Percentiles rank a stretch among this genome's conserved stretches.
Evolutionary conservation across 2,888 invertebrate genomes (phyloP).

Genomic region (Allolobophora icterica): DNA sequence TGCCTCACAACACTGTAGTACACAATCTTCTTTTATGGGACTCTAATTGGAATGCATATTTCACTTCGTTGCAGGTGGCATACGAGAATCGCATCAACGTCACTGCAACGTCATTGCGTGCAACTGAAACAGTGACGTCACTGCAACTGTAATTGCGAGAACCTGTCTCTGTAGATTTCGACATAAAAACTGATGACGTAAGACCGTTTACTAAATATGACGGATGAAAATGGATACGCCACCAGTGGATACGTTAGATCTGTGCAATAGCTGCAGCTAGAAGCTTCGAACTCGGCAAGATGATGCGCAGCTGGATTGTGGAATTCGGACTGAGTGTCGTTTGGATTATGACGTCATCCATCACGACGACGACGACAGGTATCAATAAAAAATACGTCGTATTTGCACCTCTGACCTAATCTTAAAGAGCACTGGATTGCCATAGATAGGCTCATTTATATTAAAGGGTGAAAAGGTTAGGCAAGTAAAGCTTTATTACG

Average conservation of each 20-base stretch:
- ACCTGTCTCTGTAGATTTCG: not conserved
- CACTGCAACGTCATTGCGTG: not conserved
- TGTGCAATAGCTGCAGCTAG: not conserved
- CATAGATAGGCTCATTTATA: too few species aligned
- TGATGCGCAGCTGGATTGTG: not conserved
- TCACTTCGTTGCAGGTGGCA: not conserved
- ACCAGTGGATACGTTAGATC: not conserved
- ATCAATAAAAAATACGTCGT: not conserved
- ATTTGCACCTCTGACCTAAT: not conserved
- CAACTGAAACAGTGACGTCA: not conserved
- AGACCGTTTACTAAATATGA: not conserved
- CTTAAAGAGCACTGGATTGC: not conserved
- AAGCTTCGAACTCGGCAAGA: not conserved
- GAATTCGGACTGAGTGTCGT: slow-evolving; percentile 10
- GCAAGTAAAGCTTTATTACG: too few species aligned
- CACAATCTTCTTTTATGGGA: not conserved
- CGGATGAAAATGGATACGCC: not conserved
- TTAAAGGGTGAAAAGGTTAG: too few species aligned
- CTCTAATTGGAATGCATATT: not conserved
- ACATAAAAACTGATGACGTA: not conserved
- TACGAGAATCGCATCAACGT: not conserved
- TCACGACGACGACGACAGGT: not conserved
- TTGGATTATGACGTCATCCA: not conserved
- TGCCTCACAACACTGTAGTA: not conserved
- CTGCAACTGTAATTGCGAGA: not conserved